Evolutionary conservation across 2,113 vertebrate genomes (phyloP), one percentile per base, ranked within the genome.

Genomic region (Taurulus bubalis): DNA sequence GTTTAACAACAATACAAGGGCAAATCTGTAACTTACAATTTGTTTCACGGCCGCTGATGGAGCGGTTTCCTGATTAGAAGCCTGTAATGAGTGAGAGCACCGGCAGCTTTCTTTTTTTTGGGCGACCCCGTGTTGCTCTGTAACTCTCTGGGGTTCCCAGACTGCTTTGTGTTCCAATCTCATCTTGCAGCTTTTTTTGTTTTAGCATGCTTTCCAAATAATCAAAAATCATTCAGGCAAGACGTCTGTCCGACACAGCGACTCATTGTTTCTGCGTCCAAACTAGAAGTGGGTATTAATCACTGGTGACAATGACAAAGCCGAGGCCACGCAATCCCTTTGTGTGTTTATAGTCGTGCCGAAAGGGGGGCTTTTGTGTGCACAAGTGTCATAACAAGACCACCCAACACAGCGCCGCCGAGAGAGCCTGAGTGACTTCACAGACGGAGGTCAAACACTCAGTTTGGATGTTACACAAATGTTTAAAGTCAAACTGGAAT

Each of bases 201-300:
- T 84, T 59, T 72, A 73, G 45, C 28, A 22, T 53, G 75, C 65
- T 63, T 80, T 85, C 77, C 75, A 82, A 78, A 83, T 86, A 80
- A 87, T 91, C 55, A 74, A 58, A 85, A 77, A 78, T 70, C 71
- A 78, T 62, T 83, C 40, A 40, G 34, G 68, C 60, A 66, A 69
- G 71, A 85, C 22, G 56, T 34, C 34, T 45, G 24, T 76, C 76
- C 81, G 84, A 47, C 15, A 65, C 49, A 60, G 28, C 79, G 84
- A 83, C 75, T 90, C 82, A 90, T 71, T 87, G 75, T 85, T 84
- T 79, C 26, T 69, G 30, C 71, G 26, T 42, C 34, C 77, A 49
- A 38, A 70, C 64, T 64, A 40, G 47, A 73, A 71, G 55, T 42
- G n/a, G 1, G 9, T 72, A 76, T 85, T 72, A 88, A 79, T 90